phyloP scores from a whole-genome alignment of 2,113 vertebrate species.

The Pyrgilauda ruficollis region DNA sequence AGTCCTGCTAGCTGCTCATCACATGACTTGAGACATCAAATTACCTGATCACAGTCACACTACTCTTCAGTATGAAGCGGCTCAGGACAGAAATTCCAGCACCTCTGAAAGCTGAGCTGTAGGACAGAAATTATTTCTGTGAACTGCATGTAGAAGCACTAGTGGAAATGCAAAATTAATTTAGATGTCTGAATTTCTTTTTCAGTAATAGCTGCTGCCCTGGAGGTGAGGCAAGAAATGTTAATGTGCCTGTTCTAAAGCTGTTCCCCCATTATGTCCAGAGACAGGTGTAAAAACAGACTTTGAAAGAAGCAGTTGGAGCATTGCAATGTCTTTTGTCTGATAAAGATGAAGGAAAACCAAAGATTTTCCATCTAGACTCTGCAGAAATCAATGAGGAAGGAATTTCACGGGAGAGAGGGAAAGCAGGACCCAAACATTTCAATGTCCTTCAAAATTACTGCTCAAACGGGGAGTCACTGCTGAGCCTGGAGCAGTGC shows the following conservation, averaged over 20 bases:
- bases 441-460: neutral
- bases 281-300: neutral
- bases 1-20: neutral
- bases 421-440: neutral
- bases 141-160: neutral
- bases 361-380: neutral
- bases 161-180: neutral
- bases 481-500: neutral
- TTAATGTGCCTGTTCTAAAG: neutral
- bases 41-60: neutral
- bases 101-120: neutral
- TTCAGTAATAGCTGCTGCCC: neutral
- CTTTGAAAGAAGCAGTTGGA: neutral
- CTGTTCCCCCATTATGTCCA: neutral
- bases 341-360: neutral
- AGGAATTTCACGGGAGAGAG: neutral
- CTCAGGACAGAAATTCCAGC: neutral
- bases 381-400: neutral
- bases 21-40: neutral
- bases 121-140: neutral
- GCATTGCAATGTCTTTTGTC: neutral
- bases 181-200: neutral
- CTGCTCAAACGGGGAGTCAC: neutral
- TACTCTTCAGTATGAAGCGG: fast-evolving
- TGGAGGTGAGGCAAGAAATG: neutral